These are phyloP conservation scores for Xestia xanthographa DNA, from an alignment of 2,888 invertebrate genomes.

Conservation along the genomic window DNA sequence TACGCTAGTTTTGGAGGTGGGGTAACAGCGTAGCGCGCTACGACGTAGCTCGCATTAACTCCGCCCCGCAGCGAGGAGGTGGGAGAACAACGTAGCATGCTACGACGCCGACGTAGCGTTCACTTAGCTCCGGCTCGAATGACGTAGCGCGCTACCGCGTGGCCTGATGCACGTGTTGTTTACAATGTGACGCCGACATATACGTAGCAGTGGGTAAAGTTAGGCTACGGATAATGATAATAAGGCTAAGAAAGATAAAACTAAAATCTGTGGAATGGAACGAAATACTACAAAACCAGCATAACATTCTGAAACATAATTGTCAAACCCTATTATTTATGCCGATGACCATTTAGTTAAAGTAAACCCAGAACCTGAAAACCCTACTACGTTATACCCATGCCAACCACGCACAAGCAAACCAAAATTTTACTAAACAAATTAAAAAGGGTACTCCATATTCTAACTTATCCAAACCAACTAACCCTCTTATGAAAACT, in stretches of 20 bases:
- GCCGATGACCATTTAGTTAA: neutral
- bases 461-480: slow-evolving; percentile 15
- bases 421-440: neutral
- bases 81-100: too few relatives aligned
- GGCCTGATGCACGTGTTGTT: too few relatives aligned
- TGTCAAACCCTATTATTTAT: neutral
- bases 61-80: too few relatives aligned
- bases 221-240: neutral
- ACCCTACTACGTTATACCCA: neutral
- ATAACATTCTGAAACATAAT: neutral
- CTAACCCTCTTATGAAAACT: slow-evolving; percentile 18
- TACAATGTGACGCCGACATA: too few relatives aligned
- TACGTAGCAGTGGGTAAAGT: neutral
- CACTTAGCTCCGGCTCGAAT: too few relatives aligned
- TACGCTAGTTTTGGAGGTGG: too few relatives aligned
- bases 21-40: too few relatives aligned
- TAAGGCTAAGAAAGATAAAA: neutral
- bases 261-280: neutral
- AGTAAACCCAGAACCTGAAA: too few relatives aligned
- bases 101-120: too few relatives aligned
- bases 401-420: neutral
- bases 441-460: neutral
- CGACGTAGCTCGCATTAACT: too few relatives aligned
- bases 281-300: neutral
- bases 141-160: too few relatives aligned